phyloP scores from a whole-genome alignment of 1,140 invertebrate genomes.

The Trichoplusia ni region DNA sequence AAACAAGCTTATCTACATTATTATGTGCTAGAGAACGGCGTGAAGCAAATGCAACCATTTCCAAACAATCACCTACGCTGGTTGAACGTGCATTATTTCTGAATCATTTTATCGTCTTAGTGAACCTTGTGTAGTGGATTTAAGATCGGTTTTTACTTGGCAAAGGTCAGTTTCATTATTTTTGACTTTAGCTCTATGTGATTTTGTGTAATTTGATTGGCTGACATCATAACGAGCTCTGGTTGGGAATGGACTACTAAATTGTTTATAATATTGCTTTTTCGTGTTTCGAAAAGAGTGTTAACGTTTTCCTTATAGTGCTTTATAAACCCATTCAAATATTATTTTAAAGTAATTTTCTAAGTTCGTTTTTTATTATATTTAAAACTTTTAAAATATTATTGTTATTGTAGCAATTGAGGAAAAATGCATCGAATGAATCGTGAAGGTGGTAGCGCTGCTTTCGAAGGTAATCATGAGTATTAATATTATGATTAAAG shows the following conservation, averaged over 20 bases:
- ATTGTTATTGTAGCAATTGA: background rate
- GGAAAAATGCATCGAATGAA: background rate
- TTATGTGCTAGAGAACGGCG: conserved; percentile 21
- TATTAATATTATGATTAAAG: too few species aligned
- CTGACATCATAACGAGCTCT: conserved; percentile 18
- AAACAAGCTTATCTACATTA: conserved; percentile 23
- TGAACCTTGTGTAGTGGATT: conserved; percentile 22
- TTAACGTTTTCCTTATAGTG: too few species aligned
- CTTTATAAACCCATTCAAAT: too few species aligned
- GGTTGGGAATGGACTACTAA: background rate
- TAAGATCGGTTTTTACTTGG: conserved; percentile 25
- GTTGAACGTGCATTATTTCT: conserved; percentile 51
- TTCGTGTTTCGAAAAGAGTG: background rate
- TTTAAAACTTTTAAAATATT: too few species aligned
- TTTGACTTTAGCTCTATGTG: conserved; percentile 6
- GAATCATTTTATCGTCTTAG: conserved; percentile 4
- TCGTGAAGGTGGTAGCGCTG: background rate
- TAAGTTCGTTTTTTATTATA: background rate
- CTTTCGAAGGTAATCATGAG: conserved; percentile 7
- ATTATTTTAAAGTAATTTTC: background rate
- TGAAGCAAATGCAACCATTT: conserved; percentile 56
- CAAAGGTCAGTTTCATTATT: conserved; percentile 30
- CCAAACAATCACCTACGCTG: conserved; percentile 49
- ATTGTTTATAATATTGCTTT: conserved; percentile 12
- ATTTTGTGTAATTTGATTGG: conserved; percentile 42